phyloP scores from a whole-genome alignment of 1,140 invertebrate species.

The Microplitis demolitor region DNA sequence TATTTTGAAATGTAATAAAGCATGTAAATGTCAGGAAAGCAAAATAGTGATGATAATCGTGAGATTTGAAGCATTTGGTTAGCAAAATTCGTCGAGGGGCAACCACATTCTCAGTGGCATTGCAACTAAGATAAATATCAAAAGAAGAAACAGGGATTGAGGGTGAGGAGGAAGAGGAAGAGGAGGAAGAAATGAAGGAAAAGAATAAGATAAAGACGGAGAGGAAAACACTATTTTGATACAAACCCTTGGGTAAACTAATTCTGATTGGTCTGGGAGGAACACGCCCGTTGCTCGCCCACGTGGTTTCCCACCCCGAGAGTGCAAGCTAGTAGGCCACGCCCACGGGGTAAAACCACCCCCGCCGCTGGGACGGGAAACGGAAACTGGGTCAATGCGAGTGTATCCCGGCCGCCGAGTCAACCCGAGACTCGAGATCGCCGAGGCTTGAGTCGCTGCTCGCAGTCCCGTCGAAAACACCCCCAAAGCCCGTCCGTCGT shows the following conservation, averaged over 20 bases:
- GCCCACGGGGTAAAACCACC: conserved; percentile 40
- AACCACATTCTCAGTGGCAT: conserved; percentile 16
- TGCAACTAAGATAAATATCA: background rate
- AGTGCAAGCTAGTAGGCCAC: conserved; percentile 28
- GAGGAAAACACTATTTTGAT: background rate
- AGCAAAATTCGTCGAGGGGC: conserved; percentile 15
- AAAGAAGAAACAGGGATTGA: background rate
- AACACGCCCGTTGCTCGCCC: conserved; percentile 43
- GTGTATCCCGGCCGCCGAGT: conserved; percentile 38
- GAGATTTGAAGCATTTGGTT: conserved; percentile 21
- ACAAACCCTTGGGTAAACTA: too few species aligned
- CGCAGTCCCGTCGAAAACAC: conserved; percentile 58
- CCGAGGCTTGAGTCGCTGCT: conserved; percentile 38
- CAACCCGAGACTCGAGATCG: conserved; percentile 47
- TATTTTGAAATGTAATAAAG: background rate
- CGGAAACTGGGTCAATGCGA: conserved; percentile 56
- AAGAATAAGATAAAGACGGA: background rate
- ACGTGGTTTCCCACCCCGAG: conserved; percentile 19
- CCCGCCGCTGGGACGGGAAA: conserved; percentile 22
- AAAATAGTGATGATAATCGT: conserved; percentile 17
- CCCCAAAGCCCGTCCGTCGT: conserved; percentile 46
- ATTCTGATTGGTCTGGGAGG: conserved; percentile 30
- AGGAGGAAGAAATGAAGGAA: too few species aligned
- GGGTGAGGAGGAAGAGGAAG: too few species aligned
- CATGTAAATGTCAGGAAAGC: conserved; percentile 1